These are phyloP conservation scores for Macheiramphus alcinus DNA, from an alignment of 2,113 vertebrate species.

Conservation along the genomic window DNA sequence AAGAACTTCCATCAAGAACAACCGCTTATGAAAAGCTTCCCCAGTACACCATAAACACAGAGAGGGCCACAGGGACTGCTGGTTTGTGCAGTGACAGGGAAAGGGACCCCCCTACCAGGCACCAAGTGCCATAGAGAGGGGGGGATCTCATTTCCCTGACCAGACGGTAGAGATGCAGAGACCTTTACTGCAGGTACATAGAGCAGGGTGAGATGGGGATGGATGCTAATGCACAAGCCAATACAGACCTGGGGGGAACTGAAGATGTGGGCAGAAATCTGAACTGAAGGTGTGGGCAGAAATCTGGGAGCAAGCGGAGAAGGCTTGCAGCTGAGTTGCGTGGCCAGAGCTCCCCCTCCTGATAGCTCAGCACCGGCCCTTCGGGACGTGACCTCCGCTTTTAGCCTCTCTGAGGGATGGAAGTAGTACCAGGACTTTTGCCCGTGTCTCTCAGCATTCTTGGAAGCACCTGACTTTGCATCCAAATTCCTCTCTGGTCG, in stretches of 20 bases:
- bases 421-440: neutral
- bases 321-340: neutral
- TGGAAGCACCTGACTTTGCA: neutral
- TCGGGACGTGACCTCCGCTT: accelerated
- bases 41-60: neutral
- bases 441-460: neutral
- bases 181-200: neutral
- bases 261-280: neutral
- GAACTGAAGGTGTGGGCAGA: neutral
- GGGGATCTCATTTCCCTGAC: neutral
- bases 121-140: neutral
- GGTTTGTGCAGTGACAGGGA: neutral
- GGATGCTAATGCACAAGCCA: neutral
- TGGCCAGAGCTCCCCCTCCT: conserved; percentile 45
- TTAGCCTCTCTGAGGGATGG: too few species aligned
- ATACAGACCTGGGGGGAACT: too few species aligned
- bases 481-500: neutral
- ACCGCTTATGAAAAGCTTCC: neutral
- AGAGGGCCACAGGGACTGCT: accelerated
- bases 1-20: too few species aligned
- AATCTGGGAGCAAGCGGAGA: neutral
- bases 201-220: neutral
- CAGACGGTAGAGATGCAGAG: accelerated
- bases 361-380: neutral
- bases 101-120: neutral